Percentiles rank a stretch among this genome's conserved stretches.
Conservation (phyloP, 2,888 invertebrate species). For the Cordylochernes scorpioides region DNA sequence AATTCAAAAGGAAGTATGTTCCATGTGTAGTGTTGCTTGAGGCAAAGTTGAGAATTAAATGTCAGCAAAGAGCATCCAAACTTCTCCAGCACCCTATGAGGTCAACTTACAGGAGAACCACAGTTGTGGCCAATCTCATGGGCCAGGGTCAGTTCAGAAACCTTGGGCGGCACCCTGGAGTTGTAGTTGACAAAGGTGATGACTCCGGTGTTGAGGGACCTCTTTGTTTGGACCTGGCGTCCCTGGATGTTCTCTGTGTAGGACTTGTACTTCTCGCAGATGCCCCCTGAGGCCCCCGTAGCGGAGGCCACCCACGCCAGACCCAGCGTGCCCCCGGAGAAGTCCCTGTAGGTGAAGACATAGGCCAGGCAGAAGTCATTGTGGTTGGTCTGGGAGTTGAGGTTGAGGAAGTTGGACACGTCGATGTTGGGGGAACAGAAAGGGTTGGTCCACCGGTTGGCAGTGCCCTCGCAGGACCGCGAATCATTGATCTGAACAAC, state of each 20-base stretch:
- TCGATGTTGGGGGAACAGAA: constrained; percentile 93
- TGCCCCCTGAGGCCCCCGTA: constrained; percentile 87
- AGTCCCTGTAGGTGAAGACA: constrained; percentile 90
- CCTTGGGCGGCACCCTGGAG: constrained; percentile 81
- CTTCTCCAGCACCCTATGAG: too few species aligned
- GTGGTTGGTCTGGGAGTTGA: constrained; percentile 87
- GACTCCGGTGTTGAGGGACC: constrained; percentile 89
- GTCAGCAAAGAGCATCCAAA: too few species aligned
- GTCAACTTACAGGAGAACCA: constrained; percentile 55
- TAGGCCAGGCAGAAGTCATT: constrained; percentile 98
- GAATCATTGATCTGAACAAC: constrained; percentile 63
- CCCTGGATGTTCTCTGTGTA: constrained; percentile 87
- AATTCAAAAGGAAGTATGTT: too few species aligned
- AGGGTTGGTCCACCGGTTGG: constrained; percentile 31
- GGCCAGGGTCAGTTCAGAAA: constrained; percentile 84
- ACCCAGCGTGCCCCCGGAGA: constrained; percentile 88
- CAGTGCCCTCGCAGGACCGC: constrained; percentile 36
- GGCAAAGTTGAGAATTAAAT: too few species aligned
- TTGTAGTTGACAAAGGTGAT: constrained; percentile 98
- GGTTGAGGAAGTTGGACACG: constrained; percentile 90
- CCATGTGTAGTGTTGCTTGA: too few species aligned
- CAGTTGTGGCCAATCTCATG: constrained; percentile 96
- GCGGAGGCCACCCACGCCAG: constrained; percentile 98
- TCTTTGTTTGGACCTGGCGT: constrained; percentile 70
- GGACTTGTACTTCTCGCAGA: constrained; percentile 89